These are phyloP conservation scores for Palythoa caribaeorum DNA, from an alignment of 92 coral and sea anemone genomes.

Conservation along the genomic window DNA sequence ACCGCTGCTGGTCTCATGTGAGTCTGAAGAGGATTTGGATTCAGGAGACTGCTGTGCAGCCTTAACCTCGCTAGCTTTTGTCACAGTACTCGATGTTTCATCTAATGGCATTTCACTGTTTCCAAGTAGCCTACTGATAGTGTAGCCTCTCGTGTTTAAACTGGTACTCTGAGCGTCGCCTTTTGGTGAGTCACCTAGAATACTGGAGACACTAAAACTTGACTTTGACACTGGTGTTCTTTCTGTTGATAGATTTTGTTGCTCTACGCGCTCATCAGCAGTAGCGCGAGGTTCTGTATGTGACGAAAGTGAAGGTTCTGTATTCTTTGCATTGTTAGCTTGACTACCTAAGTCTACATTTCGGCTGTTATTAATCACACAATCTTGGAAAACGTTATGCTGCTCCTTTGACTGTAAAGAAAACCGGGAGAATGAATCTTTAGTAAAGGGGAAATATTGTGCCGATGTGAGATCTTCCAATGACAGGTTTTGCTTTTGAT, in stretches of 20 bases:
- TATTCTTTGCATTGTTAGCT: background rate
- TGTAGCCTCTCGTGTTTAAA: conserved; percentile 64
- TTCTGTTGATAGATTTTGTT: background rate
- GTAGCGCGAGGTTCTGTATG: background rate
- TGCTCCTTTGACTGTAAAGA: background rate
- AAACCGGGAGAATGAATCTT: conserved; percentile 12
- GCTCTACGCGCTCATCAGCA: background rate
- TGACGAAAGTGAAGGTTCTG: background rate
- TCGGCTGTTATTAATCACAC: background rate
- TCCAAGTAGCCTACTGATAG: conserved; percentile 83
- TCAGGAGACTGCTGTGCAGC: conserved; percentile 37
- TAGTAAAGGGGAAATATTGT: conserved; percentile 28
- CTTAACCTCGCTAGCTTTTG: conserved; percentile 33
- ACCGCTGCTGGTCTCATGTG: background rate
- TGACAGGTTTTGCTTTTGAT: conserved; percentile 16
- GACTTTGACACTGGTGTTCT: conserved; percentile 38
- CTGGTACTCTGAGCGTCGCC: conserved; percentile 39
- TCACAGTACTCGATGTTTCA: conserved; percentile 19
- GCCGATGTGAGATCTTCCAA: conserved; percentile 31
- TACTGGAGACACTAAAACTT: conserved; percentile 84
- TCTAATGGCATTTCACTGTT: conserved; percentile 16
- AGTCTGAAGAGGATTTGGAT: background rate
- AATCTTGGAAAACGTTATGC: conserved; percentile 4
- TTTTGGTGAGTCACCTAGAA: conserved; percentile 63
- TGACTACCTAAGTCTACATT: background rate